Conservation (phyloP, 2,113 vertebrate species). For the Oreotrochilus melanogaster region DNA sequence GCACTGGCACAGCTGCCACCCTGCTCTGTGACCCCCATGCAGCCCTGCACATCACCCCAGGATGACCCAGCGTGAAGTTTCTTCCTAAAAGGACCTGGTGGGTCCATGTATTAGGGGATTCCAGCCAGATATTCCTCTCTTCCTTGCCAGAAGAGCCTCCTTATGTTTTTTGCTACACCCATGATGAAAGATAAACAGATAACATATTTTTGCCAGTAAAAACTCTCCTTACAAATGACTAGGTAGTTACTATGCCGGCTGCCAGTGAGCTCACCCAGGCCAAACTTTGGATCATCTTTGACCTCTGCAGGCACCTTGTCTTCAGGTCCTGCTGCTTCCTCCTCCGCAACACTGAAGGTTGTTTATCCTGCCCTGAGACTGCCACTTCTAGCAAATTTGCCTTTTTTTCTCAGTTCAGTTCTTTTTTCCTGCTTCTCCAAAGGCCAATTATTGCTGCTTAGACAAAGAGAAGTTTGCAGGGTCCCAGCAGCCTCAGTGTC, state of each 20-base stretch:
- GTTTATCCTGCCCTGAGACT: background rate
- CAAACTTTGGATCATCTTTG: background rate
- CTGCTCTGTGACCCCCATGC: background rate
- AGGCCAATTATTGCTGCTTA: background rate
- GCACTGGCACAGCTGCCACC: background rate
- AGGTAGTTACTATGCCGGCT: background rate
- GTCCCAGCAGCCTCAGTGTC: background rate
- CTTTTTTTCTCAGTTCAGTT: background rate
- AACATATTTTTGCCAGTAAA: background rate
- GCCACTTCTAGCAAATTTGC: background rate
- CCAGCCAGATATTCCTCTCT: background rate
- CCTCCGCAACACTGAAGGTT: background rate
- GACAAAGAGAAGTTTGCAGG: background rate
- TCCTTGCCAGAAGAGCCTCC: background rate
- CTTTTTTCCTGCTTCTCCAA: background rate
- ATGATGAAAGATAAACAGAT: background rate
- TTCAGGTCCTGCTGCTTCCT: background rate
- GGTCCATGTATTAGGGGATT: background rate
- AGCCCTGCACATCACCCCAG: rapidly evolving
- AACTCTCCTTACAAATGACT: background rate
- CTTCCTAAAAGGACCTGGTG: background rate
- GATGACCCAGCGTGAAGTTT: background rate
- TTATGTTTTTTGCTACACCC: background rate
- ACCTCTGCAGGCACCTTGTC: background rate
- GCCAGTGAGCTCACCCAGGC: background rate